phyloP scores from a whole-genome alignment of 2,113 vertebrate genomes.

The Mesocricetus auratus region DNA sequence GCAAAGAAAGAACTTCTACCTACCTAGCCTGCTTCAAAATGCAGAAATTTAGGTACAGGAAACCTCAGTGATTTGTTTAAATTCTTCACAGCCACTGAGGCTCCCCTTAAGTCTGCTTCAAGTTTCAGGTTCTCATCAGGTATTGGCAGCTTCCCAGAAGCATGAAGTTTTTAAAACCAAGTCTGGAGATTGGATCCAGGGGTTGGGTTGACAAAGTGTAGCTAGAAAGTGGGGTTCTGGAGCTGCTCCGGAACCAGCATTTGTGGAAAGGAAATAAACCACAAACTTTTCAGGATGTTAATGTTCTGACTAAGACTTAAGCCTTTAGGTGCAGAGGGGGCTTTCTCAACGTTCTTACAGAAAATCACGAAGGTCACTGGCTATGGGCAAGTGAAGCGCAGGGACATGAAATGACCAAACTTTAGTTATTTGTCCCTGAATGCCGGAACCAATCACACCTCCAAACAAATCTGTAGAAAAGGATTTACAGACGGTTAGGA shows the following conservation, averaged over 20 bases:
- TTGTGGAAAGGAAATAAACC: background rate
- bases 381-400: background rate
- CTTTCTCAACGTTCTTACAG: background rate
- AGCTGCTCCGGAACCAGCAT: background rate
- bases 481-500: background rate
- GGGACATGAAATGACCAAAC: no score
- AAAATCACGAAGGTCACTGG: background rate
- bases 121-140: background rate
- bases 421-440: no score
- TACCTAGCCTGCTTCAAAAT: background rate
- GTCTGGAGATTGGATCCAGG: background rate
- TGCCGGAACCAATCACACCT: background rate
- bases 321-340: background rate
- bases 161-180: background rate
- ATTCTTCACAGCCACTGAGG: background rate
- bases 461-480: background rate
- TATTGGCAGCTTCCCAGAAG: background rate
- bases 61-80: background rate
- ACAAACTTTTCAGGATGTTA: background rate
- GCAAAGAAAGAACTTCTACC: background rate
- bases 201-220: background rate
- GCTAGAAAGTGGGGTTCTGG: background rate
- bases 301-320: background rate
- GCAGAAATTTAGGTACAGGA: background rate
- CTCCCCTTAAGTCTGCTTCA: background rate